Base-by-base conservation (phyloP, 2,113 vertebrate species). In the Ranitomeya variabilis region DNA sequence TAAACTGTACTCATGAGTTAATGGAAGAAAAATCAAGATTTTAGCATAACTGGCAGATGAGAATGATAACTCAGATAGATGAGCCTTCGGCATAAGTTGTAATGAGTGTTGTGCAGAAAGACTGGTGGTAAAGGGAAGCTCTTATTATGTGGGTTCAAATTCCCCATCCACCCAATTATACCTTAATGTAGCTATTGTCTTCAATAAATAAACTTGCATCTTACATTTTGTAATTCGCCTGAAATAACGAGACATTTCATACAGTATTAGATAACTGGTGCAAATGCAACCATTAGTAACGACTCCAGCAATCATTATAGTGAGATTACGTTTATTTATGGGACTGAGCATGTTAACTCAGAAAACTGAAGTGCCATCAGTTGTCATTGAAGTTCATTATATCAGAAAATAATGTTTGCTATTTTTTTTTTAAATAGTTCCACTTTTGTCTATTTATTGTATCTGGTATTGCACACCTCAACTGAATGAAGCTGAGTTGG, bases 141-240 rank as follows among this genome's bases (percentile, higher is more conserved):
- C 81, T 69, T 23, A 52, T 23, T 23, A 83, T 52, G 23, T 52
- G 11, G 59, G 21, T 64, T 67, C 19, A 83, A 45, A 83, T 54
- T 83, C 81, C 81, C 81, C 81, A 83, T 83, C 21, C 81, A 67
- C 9, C 62, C 62, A 83, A 83, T 83, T 83, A 83, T 52, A 67
- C 62, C 37, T 19, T 66, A 83, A 66, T 66, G 37, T 5, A 18
- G 16, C 16, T 82, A 62, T 45, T 83, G 37, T 12, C 64, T 83
- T 52, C 11, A 37, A 66, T 23, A 67, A 69, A 83, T 45, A 83
- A 67, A 69, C 64, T 83, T 83, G 19, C 80, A 31, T 64, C 4
- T n/a, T 64, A 21, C 15, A 67, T n/a, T 69, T 83, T 51, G 62
- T 83, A 67, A 45, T 69, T 23, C 18, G 52, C 52, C 77, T 13